Evolutionary conservation across 2,888 invertebrate genomes (phyloP).

Genomic region (Phyto melanocephala): DNA sequence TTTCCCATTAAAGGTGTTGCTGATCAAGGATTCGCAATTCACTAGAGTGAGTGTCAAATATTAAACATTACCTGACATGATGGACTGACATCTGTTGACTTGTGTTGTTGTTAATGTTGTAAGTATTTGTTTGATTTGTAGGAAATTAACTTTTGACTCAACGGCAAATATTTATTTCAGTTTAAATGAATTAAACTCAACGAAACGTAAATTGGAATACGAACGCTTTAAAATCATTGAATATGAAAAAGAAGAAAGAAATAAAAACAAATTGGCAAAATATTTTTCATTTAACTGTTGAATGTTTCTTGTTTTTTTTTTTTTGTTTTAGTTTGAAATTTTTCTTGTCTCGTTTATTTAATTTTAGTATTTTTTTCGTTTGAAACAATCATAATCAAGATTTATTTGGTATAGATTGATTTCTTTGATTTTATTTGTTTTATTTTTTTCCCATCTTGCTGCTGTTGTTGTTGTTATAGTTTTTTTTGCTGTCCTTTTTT

Average conservation of each 20-base stretch:
- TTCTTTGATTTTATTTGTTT: constrained; percentile 56
- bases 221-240: neutral
- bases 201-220: neutral
- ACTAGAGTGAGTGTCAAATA: constrained; percentile 54
- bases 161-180: constrained; percentile 26
- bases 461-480: constrained; percentile 2
- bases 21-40: constrained; percentile 52
- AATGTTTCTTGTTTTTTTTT: constrained; percentile 28
- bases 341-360: too few relatives aligned
- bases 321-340: neutral
- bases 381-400: constrained; percentile 59
- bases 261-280: neutral
- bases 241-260: neutral
- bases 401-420: constrained; percentile 63
- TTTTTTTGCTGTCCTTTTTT: constrained; percentile 51
- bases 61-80: constrained; percentile 53
- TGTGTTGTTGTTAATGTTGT: neutral
- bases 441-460: constrained; percentile 17
- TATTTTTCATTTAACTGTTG: constrained; percentile 52
- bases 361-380: neutral
- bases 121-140: constrained; percentile 10
- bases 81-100: constrained; percentile 45
- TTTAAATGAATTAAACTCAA: constrained; percentile 2
- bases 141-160: constrained; percentile 60
- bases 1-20: constrained; percentile 51